Evolutionary conservation across 2,797 vertebrate genomes (phyloP).

Genomic region (Falco biarmicus): DNA sequence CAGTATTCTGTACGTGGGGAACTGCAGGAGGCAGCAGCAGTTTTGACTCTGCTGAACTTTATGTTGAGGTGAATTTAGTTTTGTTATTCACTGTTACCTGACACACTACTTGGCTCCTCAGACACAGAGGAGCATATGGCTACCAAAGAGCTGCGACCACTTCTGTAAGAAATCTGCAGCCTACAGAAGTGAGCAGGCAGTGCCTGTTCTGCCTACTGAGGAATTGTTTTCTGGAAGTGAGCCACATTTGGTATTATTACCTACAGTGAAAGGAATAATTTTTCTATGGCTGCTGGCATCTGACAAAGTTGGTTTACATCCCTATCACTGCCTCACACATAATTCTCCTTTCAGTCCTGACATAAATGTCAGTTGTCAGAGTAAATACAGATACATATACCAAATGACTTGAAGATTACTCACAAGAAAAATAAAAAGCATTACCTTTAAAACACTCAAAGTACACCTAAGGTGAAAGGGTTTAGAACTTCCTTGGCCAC

Average conservation of each 20-base stretch:
- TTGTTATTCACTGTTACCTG: background rate
- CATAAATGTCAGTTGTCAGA: background rate
- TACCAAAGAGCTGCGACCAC: background rate
- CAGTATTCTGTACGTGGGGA: accelerated
- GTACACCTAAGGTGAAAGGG: background rate
- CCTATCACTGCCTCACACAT: background rate
- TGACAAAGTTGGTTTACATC: background rate
- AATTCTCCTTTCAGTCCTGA: background rate
- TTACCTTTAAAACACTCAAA: background rate
- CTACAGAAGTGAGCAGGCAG: background rate
- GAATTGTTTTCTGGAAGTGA: background rate
- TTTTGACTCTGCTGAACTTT: background rate
- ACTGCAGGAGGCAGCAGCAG: background rate
- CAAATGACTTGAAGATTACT: background rate
- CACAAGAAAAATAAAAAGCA: background rate
- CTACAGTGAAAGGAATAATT: background rate
- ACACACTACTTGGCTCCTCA: background rate
- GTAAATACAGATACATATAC: background rate
- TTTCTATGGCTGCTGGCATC: background rate
- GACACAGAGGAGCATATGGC: background rate
- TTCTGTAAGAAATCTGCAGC: background rate
- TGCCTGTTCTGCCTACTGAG: background rate
- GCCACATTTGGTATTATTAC: background rate
- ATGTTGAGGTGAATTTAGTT: background rate
- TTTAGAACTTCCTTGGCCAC: background rate